Percentiles rank a stretch among this genome's conserved stretches.
These are phyloP conservation scores for Anaspis maculata DNA, from an alignment of 2,888 invertebrate genomes.

Conservation along the genomic window DNA sequence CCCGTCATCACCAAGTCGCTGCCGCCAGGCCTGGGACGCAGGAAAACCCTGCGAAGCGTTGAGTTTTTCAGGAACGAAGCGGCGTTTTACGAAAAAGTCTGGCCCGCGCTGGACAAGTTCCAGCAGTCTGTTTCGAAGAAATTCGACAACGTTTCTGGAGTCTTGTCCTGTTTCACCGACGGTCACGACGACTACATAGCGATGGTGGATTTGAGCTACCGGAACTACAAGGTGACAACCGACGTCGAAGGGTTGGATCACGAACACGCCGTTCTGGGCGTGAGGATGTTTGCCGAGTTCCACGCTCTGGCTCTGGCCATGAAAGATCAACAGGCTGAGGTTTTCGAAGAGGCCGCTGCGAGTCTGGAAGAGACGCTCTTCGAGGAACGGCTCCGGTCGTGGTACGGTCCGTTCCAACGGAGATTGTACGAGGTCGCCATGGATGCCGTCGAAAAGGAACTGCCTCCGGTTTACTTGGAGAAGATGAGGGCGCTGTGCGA, in stretches of 20 bases:
- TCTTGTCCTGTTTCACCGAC: constrained; percentile 35
- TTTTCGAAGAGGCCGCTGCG: constrained; percentile 26
- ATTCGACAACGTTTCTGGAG: too few relatives aligned
- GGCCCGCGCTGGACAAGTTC: constrained; percentile 44
- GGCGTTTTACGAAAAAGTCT: constrained; percentile 50
- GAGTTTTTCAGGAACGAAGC: constrained; percentile 67
- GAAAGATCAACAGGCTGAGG: constrained; percentile 35
- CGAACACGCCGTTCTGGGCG: constrained; percentile 30
- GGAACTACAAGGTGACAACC: constrained; percentile 32
- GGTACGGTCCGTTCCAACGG: constrained; percentile 50
- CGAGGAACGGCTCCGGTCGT: constrained; percentile 44
- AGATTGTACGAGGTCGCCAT: constrained; percentile 46
- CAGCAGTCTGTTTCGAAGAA: too few relatives aligned
- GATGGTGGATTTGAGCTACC: constrained; percentile 37
- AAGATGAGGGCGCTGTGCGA: constrained; percentile 17
- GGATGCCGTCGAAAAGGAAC: constrained; percentile 57
- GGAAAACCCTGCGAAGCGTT: constrained; percentile 54
- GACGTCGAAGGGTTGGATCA: constrained; percentile 32
- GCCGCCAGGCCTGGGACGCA: constrained; percentile 53
- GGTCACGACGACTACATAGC: constrained; percentile 41
- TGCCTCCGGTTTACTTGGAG: constrained; percentile 17
- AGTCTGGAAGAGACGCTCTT: constrained; percentile 50
- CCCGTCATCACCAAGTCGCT: constrained; percentile 59
- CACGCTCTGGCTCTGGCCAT: constrained; percentile 42
- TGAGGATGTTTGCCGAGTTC: constrained; percentile 40